Conservation (phyloP, 2,113 vertebrate genomes). For the Climacteris rufus region DNA sequence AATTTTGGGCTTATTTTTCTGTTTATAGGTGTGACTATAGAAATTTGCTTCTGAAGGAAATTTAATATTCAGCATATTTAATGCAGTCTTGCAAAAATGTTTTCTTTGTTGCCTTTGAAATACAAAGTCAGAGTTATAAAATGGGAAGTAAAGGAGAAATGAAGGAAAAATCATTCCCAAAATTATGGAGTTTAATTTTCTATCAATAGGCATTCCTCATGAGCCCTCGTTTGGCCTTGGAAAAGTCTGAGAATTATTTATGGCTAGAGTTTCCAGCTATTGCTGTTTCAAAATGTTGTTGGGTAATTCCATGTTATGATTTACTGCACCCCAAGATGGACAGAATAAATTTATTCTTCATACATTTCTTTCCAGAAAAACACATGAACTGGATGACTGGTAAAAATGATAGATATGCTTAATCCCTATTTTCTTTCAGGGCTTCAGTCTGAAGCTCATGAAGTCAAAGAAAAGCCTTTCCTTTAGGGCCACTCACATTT, state of each 20-base stretch:
- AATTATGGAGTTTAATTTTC: neutral
- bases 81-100: neutral
- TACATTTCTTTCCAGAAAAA: neutral
- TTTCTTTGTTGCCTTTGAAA: neutral
- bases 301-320: neutral
- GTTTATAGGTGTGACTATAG: constrained; percentile 17
- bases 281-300: neutral
- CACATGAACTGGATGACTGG: neutral
- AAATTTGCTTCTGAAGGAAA: constrained; percentile 20
- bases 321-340: neutral
- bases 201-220: neutral
- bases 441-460: neutral
- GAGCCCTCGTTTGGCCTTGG: neutral
- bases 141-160: neutral
- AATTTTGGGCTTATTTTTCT: constrained; percentile 10
- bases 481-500: neutral
- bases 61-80: constrained; percentile 8
- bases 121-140: neutral
- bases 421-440: neutral
- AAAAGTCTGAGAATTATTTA: neutral
- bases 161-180: neutral
- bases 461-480: neutral
- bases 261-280: neutral
- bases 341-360: neutral
- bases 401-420: neutral